Conservation (phyloP, 2,113 vertebrate species). For the Poeciliopsis occidentalis region DNA sequence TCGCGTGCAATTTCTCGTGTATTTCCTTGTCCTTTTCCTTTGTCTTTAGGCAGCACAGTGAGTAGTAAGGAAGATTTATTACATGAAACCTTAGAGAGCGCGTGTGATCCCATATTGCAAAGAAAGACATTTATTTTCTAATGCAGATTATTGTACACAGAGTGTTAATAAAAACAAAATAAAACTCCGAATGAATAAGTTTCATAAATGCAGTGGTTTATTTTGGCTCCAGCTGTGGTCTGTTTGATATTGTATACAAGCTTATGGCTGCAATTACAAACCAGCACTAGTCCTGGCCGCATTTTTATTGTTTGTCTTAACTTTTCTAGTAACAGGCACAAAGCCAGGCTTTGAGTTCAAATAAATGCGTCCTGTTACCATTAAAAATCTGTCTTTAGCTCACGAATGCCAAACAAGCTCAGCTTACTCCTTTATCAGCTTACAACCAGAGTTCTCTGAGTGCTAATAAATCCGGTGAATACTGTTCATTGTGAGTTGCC, state of each 20-base stretch:
- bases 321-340: slow-evolving; percentile 68
- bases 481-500: slow-evolving; percentile 70
- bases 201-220: slow-evolving; percentile 43
- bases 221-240: slow-evolving; percentile 46
- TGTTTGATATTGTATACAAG: slow-evolving; percentile 63
- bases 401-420: slow-evolving; percentile 63
- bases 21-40: slow-evolving; percentile 22
- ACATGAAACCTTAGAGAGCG: background rate
- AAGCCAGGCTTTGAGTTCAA: slow-evolving; percentile 63
- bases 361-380: slow-evolving; percentile 73
- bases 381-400: slow-evolving; percentile 69
- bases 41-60: slow-evolving; percentile 7
- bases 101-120: slow-evolving; percentile 2
- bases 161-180: slow-evolving; percentile 20
- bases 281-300: slow-evolving; percentile 46
- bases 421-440: slow-evolving; percentile 76
- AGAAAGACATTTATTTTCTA: slow-evolving; percentile 34
- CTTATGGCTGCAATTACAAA: slow-evolving; percentile 59
- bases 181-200: slow-evolving; percentile 48
- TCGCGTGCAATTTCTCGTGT: slow-evolving; percentile 27
- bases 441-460: slow-evolving; percentile 71
- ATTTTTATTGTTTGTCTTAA: slow-evolving; percentile 73
- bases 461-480: slow-evolving; percentile 72
- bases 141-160: slow-evolving; percentile 38
- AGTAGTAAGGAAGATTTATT: slow-evolving; percentile 19